Percentiles rank a stretch among this genome's conserved stretches.
Evolutionary conservation across 2,113 vertebrate species (phyloP).

Genomic region (Lanius collurio): DNA sequence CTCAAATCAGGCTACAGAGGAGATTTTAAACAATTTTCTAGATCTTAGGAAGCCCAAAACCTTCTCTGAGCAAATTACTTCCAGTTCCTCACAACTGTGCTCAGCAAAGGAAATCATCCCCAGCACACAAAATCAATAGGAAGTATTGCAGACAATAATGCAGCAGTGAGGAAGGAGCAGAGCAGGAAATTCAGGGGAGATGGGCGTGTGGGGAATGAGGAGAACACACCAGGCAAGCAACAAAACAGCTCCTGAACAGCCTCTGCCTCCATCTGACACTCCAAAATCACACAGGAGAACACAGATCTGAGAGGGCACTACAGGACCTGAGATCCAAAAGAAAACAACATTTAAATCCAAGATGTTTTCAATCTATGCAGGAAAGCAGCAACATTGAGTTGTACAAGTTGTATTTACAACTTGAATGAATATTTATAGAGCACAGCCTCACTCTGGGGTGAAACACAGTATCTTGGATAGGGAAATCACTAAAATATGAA

Average conservation of each 20-base stretch:
- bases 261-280: background rate
- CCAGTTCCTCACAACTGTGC: background rate
- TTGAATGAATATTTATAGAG: rapidly evolving
- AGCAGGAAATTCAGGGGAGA: background rate
- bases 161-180: background rate
- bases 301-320: background rate
- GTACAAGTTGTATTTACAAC: background rate
- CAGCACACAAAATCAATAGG: background rate
- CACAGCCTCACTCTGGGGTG: background rate
- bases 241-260: background rate
- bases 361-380: background rate
- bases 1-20: background rate
- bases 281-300: background rate
- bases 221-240: background rate
- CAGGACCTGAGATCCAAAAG: background rate
- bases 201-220: background rate
- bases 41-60: background rate
- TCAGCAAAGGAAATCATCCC: conserved; percentile 11
- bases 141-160: conserved; percentile 18
- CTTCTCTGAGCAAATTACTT: background rate
- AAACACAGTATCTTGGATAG: rapidly evolving
- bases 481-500: background rate
- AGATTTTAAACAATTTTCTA: background rate
- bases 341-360: background rate
- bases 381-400: background rate